Percentiles rank a stretch among this genome's conserved stretches.
These are phyloP conservation scores for Nymphalis c-album DNA, from an alignment of 2,888 invertebrate genomes.

Conservation along the genomic window DNA sequence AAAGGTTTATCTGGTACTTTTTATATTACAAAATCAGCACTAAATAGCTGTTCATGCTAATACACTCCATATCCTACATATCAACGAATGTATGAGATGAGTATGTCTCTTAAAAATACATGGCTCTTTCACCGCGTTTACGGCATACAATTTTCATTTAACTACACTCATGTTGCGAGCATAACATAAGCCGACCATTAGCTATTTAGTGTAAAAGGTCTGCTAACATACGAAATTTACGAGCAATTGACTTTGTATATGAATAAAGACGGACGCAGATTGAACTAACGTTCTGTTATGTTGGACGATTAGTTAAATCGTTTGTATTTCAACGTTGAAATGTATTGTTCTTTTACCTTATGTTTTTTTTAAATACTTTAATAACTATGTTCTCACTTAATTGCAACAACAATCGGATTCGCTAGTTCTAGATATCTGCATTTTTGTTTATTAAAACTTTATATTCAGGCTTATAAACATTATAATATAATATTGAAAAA, in stretches of 20 bases:
- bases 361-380: too few relatives aligned
- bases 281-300: conserved; percentile 6
- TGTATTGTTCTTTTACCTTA: too few relatives aligned
- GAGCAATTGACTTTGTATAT: conserved; percentile 31
- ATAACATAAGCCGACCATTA: conserved; percentile 36
- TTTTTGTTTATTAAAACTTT: too few relatives aligned
- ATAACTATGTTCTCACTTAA: too few relatives aligned
- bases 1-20: not conserved
- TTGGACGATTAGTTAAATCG: too few relatives aligned
- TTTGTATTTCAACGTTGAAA: too few relatives aligned
- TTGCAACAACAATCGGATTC: too few relatives aligned
- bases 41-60: conserved; percentile 21
- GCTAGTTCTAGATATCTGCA: too few relatives aligned
- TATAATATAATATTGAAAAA: too few relatives aligned
- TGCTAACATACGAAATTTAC: conserved; percentile 32
- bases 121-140: conserved; percentile 28
- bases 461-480: too few relatives aligned
- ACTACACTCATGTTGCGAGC: conserved; percentile 33
- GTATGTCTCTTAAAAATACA: conserved; percentile 34
- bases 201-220: conserved; percentile 38
- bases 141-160: conserved; percentile 36
- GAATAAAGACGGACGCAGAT: conserved; percentile 17
- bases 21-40: conserved; percentile 16
- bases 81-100: conserved; percentile 26
- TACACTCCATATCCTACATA: conserved; percentile 20